These are phyloP conservation scores for Apis florea DNA, from an alignment of 1,140 invertebrate genomes.

Conservation along the genomic window DNA sequence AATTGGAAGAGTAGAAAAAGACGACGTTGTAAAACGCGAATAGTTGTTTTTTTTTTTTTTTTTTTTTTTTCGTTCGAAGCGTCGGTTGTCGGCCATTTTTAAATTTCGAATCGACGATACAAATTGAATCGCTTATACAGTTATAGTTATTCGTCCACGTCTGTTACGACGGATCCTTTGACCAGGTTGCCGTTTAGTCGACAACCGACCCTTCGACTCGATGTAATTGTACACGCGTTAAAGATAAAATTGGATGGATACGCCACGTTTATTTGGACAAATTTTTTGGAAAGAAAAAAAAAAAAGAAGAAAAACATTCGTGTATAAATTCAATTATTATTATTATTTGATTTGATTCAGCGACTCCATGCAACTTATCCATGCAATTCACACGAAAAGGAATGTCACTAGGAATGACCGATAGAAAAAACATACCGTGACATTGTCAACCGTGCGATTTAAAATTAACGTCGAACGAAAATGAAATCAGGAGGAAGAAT, in stretches of 20 bases:
- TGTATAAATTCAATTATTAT: too few relatives aligned
- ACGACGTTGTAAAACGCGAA: slow-evolving; percentile 16
- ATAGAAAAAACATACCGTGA: slow-evolving; percentile 3
- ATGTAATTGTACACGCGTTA: background rate
- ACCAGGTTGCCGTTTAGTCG: too few relatives aligned
- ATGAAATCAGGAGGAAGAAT: background rate
- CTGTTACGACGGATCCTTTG: too few relatives aligned
- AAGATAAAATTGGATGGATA: background rate
- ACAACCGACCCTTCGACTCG: background rate
- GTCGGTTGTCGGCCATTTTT: background rate
- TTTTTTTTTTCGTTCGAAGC: too few relatives aligned
- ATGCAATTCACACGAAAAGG: slow-evolving; percentile 5
- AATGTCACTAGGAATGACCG: slow-evolving; percentile 26
- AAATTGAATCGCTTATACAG: too few relatives aligned
- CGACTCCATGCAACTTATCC: background rate
- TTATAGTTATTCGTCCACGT: too few relatives aligned
- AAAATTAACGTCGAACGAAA: background rate
- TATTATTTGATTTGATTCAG: too few relatives aligned
- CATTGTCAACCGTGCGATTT: background rate
- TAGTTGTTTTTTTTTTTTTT: too few relatives aligned
- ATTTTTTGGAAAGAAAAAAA: background rate
- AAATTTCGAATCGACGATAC: too few relatives aligned
- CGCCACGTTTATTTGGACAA: background rate
- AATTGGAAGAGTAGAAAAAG: slow-evolving; percentile 69
- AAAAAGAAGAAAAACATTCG: background rate